Evolutionary conservation across 2,113 vertebrate genomes (phyloP).

Genomic region (Peromyscus polionotus): DNA sequence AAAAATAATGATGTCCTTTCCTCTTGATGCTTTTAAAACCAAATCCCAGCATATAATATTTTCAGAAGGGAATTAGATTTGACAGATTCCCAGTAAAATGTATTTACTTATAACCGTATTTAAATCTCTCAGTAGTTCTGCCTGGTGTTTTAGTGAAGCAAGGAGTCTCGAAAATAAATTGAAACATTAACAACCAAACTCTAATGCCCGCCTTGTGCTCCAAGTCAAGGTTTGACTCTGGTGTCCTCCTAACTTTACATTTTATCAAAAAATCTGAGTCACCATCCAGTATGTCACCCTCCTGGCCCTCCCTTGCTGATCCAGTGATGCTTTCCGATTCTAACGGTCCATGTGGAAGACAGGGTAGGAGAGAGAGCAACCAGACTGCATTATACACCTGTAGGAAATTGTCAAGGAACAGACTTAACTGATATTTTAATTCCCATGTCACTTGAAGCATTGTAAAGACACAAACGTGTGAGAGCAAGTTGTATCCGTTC

Average conservation of each 20-base stretch:
- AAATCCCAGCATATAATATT: background rate
- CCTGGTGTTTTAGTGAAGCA: background rate
- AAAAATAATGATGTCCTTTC: background rate
- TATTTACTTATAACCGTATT: background rate
- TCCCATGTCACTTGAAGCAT: background rate
- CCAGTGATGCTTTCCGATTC: background rate
- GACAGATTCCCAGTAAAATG: conserved; percentile 11
- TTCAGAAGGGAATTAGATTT: background rate
- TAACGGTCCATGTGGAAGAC: background rate
- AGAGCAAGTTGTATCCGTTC: background rate
- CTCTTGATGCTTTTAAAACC: background rate
- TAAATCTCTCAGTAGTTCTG: background rate
- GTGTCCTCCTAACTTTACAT: background rate
- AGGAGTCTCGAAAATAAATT: background rate
- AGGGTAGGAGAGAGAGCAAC: background rate
- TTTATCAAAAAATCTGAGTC: background rate
- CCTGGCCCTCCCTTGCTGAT: background rate
- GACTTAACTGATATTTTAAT: background rate
- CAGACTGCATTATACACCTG: background rate
- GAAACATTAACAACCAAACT: background rate
- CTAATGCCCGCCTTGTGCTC: background rate
- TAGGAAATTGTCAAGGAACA: background rate
- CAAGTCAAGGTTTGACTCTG: background rate
- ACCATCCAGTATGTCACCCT: no score
- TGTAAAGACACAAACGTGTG: background rate